Evolutionary conservation across 2,113 vertebrate genomes (phyloP).

Genomic region (Spermophilus dauricus): DNA sequence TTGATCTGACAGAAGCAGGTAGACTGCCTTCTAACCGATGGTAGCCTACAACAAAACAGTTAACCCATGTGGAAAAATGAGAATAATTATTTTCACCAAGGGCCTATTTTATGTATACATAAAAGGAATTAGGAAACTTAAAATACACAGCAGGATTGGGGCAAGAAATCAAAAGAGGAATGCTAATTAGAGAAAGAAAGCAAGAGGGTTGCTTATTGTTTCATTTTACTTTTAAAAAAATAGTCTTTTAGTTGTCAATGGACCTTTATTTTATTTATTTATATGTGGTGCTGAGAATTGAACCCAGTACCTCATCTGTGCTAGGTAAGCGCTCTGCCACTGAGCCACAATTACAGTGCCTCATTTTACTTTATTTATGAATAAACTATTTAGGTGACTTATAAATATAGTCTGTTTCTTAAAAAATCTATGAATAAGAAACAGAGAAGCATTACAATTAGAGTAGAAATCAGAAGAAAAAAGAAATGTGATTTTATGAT

Average conservation of each 20-base stretch:
- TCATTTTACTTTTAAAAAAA: conserved; percentile 56
- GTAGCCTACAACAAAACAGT: conserved; percentile 16
- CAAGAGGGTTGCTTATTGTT: conserved; percentile 1
- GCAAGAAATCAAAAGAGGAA: conserved; percentile 52
- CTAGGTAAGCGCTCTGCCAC: no score
- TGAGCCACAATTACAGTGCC: no score
- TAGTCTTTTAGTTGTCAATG: no score
- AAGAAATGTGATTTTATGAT: conserved; percentile 53
- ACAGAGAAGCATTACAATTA: conserved; percentile 43
- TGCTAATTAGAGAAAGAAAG: conserved; percentile 51
- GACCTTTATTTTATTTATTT: no score
- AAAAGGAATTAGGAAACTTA: no score
- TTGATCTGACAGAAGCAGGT: background rate
- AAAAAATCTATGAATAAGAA: conserved; percentile 52
- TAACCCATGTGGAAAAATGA: background rate
- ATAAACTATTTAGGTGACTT: conserved; percentile 48
- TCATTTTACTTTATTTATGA: conserved; percentile 56
- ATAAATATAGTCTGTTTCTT: conserved; percentile 52
- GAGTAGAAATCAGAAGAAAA: conserved; percentile 8
- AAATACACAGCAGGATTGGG: no score
- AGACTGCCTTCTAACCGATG: background rate
- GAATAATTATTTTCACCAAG: conserved; percentile 34
- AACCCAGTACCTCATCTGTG: no score
- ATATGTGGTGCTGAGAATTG: no score
- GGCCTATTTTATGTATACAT: background rate